Percentiles rank a stretch among this genome's conserved stretches.
Evolutionary conservation across 2,888 invertebrate genomes (phyloP).

Genomic region (Taenaris catops): DNA sequence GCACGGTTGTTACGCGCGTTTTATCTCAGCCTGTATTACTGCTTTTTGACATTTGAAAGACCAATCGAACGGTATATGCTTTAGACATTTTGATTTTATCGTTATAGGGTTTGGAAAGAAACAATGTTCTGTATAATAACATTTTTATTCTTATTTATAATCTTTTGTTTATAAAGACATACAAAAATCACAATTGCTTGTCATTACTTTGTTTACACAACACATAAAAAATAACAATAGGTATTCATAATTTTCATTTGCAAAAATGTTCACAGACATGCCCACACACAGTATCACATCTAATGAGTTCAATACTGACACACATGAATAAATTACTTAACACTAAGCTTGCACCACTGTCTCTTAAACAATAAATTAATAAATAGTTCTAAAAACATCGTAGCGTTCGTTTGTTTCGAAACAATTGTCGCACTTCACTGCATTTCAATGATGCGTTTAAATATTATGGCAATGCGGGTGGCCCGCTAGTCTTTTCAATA

Average conservation of each 20-base stretch:
- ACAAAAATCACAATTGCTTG: slow-evolving; percentile 59
- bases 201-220: slow-evolving; percentile 40
- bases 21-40: too few species aligned
- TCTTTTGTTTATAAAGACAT: slow-evolving; percentile 53
- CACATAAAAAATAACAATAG: slow-evolving; percentile 51
- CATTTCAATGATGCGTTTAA: slow-evolving; percentile 42
- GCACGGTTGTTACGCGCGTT: too few species aligned
- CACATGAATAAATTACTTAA: slow-evolving; percentile 76
- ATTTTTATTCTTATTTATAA: slow-evolving; percentile 49
- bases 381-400: slow-evolving; percentile 59
- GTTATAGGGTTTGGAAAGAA: too few species aligned
- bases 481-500: slow-evolving; percentile 63
- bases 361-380: slow-evolving; percentile 72
- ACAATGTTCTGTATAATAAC: slow-evolving; percentile 34
- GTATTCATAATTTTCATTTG: slow-evolving; percentile 36
- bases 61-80: too few species aligned
- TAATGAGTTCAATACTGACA: slow-evolving; percentile 70
- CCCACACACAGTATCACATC: slow-evolving; percentile 48
- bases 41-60: too few species aligned
- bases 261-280: slow-evolving; percentile 47
- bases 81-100: too few species aligned
- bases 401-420: slow-evolving; percentile 46
- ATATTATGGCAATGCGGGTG: slow-evolving; percentile 74
- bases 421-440: slow-evolving; percentile 41
- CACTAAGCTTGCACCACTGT: slow-evolving; percentile 65